Conservation (phyloP, 2,888 invertebrate genomes). For the Caenorhabditis auriculariae region DNA sequence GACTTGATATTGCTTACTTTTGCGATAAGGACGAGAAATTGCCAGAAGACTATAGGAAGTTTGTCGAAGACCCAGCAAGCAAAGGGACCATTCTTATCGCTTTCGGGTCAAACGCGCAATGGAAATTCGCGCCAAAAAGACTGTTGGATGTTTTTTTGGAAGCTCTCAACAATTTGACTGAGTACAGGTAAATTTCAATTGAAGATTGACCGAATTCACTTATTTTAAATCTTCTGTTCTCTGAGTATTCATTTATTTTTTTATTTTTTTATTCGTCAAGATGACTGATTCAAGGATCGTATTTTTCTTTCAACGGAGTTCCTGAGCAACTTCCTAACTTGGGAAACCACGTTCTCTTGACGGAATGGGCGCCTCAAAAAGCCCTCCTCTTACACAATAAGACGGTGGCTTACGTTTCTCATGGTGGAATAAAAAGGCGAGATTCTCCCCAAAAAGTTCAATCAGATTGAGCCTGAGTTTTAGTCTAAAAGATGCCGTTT, state of each 20-base stretch:
- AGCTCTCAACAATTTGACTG: slow-evolving; percentile 15
- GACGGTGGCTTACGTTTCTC: slow-evolving; percentile 25
- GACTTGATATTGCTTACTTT: slow-evolving; percentile 10
- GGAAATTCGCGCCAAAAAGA: slow-evolving; percentile 15
- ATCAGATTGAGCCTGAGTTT: background rate
- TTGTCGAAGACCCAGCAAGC: slow-evolving; percentile 19
- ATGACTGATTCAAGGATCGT: too few species aligned
- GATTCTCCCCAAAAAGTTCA: background rate
- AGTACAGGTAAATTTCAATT: slow-evolving; percentile 7
- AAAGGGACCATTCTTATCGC: slow-evolving; percentile 35
- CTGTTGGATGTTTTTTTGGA: slow-evolving; percentile 9
- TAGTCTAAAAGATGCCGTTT: slow-evolving; percentile 39
- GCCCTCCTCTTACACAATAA: slow-evolving; percentile 25
- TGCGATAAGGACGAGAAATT: slow-evolving; percentile 9
- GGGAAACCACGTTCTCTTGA: slow-evolving; percentile 15
- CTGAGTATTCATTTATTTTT: too few species aligned
- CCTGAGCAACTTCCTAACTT: slow-evolving; percentile 9
- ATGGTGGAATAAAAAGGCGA: slow-evolving; percentile 37
- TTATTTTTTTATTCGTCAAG: too few species aligned
- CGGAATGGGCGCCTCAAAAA: slow-evolving; percentile 35
- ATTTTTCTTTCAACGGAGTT: slow-evolving; percentile 21
- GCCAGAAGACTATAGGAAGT: slow-evolving; percentile 7
- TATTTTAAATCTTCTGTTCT: too few species aligned
- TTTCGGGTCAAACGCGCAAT: slow-evolving; percentile 25
- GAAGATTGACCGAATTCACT: too few species aligned